Base-by-base conservation (phyloP, 2,797 vertebrate species). In the Eupleurogrammus muticus region DNA sequence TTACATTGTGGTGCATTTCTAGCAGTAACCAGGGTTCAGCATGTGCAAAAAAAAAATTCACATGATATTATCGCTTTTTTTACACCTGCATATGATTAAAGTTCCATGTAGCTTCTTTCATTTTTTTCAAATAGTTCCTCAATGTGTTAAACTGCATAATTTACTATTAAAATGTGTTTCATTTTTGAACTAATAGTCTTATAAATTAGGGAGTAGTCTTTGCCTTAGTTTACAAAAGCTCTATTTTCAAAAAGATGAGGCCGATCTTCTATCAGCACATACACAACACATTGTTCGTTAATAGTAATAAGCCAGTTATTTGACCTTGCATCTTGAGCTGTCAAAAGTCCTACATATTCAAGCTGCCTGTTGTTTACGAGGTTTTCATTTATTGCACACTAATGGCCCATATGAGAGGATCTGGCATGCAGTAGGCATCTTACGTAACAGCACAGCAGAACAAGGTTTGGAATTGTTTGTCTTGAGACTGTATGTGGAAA, bases 381-480 rank as follows among this genome's bases (percentile, higher is more conserved):
- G 19, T 42, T 80, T 69, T 42, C 7, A 58, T 58, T n/a, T 44
- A 21, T 58, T 57, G 9, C 38, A n/a, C 5, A 14, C 20, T 13
- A 35, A 36, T 53, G 6, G 6, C 28, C 28, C 6, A 48, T 17
- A 49, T 21, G 40, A 51, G 38, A 50, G 4, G 8, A 59, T 12
- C 61, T 53, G 35, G 9, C 14, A 24, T 48, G 32, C 14, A n/a
- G 5, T 48, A 40, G 49, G 34, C 4, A 34, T 17, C 6, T 55
- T 36, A 36, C 28, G 16, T 16, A 38, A 60, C 19, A 44, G 40
- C 32, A 36, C 8, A 47, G 9, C 40, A 13, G 20, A 8, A 55
- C 28, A 42, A 19, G 5, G 9, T 7, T 55, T 21, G 11, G 4
- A 34, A 36, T 52, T 48, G 8, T 36, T 38, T 51, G 20, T 1